Percentiles rank a stretch among this genome's conserved stretches.
Evolutionary conservation across 2,797 vertebrate species (phyloP).

Genomic region (Gallinago stenura): DNA sequence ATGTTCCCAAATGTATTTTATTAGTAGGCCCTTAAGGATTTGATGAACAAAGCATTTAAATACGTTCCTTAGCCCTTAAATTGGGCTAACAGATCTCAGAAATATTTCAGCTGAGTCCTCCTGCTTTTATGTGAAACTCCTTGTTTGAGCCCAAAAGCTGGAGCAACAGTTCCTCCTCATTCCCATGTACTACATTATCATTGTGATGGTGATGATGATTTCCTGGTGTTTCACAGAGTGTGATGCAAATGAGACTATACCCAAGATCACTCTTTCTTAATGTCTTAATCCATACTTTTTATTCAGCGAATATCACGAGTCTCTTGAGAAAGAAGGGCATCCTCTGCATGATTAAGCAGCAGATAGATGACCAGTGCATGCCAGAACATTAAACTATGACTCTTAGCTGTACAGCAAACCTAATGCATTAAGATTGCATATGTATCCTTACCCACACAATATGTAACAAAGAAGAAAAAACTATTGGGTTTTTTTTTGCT

Average conservation of each 20-base stretch:
- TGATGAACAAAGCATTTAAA: slow-evolving; percentile 64
- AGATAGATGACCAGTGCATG: not conserved
- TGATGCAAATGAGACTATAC: not conserved
- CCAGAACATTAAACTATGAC: not conserved
- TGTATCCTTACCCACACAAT: not conserved
- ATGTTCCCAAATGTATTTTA: slow-evolving; percentile 62
- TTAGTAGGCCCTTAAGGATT: slow-evolving; percentile 61
- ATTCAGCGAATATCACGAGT: not conserved
- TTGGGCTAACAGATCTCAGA: slow-evolving; percentile 42
- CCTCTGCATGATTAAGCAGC: not conserved
- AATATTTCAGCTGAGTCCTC: not conserved
- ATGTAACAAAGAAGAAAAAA: not conserved
- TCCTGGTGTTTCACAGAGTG: not conserved
- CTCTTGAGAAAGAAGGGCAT: not conserved
- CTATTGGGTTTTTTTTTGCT: rapidly evolving
- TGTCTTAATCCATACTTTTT: slow-evolving; percentile 31
- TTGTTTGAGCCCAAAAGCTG: not conserved
- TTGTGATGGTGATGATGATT: not conserved
- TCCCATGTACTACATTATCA: not conserved
- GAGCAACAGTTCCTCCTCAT: not conserved
- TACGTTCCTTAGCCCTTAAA: slow-evolving; percentile 56
- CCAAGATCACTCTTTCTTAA: not conserved
- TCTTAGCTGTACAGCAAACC: not conserved
- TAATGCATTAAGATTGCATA: not conserved
- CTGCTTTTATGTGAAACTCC: slow-evolving; percentile 34